Evolutionary conservation across 2,797 vertebrate genomes (phyloP), one percentile per base, ranked within the genome.

Genomic region (Molossus molossus): DNA sequence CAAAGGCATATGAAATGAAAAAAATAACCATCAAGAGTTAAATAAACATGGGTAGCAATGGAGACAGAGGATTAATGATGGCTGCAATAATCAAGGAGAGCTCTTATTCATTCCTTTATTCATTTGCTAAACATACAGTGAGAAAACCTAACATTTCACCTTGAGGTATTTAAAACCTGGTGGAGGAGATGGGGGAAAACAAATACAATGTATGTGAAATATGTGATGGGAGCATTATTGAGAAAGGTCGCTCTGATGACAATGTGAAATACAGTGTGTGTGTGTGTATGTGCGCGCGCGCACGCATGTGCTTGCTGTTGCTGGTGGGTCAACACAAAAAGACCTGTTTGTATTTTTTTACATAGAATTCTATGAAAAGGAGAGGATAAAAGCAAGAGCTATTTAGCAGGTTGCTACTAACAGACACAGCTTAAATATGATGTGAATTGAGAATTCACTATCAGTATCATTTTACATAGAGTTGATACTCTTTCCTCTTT

Each of bases 1-100:
- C 23, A 96, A 83, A 92, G 53, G 20, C 5, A 62, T 25, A 25
- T 37, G 15, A 80, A 90, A 87, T 62, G 20, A 67, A 33, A 90
- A 62, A 29, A 91, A 70, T 79, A 88, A 29, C 33, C 20, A 45
- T 53, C 55, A 87, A 27, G 45, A 1, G 55, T 76, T 86, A 90
- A 72, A 72, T n/a, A 5, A 92, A 70, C 55, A 21, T 72, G 10
- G 37, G 27, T 77, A 13, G 17, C 29, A 50, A 14, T 64, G 27
- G 29, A 70, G 33, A 75, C 29, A 48, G 25, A 93, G 53, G 18
- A 80, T 48, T 76, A 45, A 57, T 25, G 48, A 53, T 65, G 14
- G 37, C 20, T 4, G 4, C 7, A n/a, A 25, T 64, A 40, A 53
- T 62, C 17, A 53, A 15, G 10, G 13, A 85, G 57, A 23, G 15